Percentiles rank a stretch among this genome's conserved stretches.
These are phyloP conservation scores for Psittacula derbiana DNA, from an alignment of 2,797 vertebrate genomes.

Conservation along the genomic window DNA sequence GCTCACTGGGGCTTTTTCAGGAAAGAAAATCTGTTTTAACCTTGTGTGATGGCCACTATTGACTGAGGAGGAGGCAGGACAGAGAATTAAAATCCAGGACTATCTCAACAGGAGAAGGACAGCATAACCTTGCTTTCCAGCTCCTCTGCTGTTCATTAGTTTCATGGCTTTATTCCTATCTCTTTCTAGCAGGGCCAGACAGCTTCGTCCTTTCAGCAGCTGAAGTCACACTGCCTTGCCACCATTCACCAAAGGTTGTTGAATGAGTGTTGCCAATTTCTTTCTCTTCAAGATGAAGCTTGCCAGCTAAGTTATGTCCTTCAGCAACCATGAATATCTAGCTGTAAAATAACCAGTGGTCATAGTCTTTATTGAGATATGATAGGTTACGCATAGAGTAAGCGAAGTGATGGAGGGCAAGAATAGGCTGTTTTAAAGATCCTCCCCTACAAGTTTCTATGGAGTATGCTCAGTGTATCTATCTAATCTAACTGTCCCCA, in stretches of 20 bases:
- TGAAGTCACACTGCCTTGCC: conserved; percentile 13
- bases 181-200: conserved; percentile 26
- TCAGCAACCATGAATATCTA: not conserved
- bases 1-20: not conserved
- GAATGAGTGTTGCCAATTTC: not conserved
- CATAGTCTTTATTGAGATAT: not conserved
- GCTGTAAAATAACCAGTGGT: not conserved
- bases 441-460: not conserved
- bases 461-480: not conserved
- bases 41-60: not conserved
- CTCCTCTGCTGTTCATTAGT: conserved; percentile 46
- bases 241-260: not conserved
- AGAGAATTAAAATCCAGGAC: conserved; percentile 26
- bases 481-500: not conserved
- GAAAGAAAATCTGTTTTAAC: not conserved
- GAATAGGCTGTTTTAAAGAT: not conserved
- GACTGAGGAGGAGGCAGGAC: not conserved
- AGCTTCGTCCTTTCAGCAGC: conserved; percentile 46
- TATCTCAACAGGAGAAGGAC: conserved; percentile 1
- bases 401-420: not conserved
- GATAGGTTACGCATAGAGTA: not conserved
- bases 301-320: conserved; percentile 25
- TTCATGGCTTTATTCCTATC: conserved; percentile 70
- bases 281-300: conserved; percentile 25
- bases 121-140: conserved; percentile 18